Evolutionary conservation across 2,888 invertebrate genomes (phyloP), one percentile per base, ranked within the genome.

Genomic region (Diachrysia chrysitis): DNA sequence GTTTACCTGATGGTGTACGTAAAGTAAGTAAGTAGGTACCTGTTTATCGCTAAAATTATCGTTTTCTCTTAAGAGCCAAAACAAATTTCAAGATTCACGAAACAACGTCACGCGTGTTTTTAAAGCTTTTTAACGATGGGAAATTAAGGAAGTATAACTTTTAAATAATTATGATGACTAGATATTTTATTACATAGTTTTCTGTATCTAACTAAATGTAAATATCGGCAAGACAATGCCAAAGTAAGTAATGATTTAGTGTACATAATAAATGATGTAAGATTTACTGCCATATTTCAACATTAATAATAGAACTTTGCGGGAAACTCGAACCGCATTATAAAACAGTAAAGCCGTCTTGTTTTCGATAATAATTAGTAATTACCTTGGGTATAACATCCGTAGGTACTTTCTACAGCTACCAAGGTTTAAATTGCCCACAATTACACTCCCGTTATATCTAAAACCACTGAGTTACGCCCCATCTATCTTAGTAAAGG

Each of bases 391-490:
- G 56, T 17, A 16, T 32, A 56, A 56, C 62, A 59, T 62, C 56
- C 32, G 35, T 16, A 1, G 21, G 10, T 25, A 61, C 60, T 63
- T 46, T 59, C 60, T 59, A 19, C 51, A 19, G 69, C 61, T 66
- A 48, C 57, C 57, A 58, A 53, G 53, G 9, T 29, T 51, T 3
- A 61, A 61, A 63, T 59, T 63, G 56, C 59, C 21, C 25, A 62
- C 59, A 63, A 69, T 74, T 59, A 74, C 1, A 21, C 46, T n/a
- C 0, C 72, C 67, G 67, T 75, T 78, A 70, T 16, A 23, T 61
- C 25, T 56, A 48, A 63, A 61, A 54, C 42, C 35, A 72, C 35
- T 42, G 54, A 65, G 46, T 63, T 57, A 58, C 63, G 48, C 61
- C 60, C 12, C 29, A 37, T 23, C 17, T 54, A 76, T 48, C 59